Base-by-base conservation (phyloP, 2,888 invertebrate genomes). In the Andrena bucephala region DNA sequence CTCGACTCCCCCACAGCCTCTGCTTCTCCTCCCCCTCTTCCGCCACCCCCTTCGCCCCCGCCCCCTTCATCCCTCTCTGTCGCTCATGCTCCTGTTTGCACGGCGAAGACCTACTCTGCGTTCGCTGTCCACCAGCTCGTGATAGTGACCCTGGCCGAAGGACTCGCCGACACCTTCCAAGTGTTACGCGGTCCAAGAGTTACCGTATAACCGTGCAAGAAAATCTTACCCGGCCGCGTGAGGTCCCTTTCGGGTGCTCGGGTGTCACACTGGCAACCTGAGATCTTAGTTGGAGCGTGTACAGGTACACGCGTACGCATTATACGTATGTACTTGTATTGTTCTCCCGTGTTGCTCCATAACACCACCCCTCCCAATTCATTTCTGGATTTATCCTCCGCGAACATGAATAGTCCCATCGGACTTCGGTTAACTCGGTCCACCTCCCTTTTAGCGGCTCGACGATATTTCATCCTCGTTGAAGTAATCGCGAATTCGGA, bases 81-180 rank as follows among this genome's bases (percentile, higher is more conserved):
- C 63, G 31, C 52, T 42, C 60, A 57, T 50, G 48, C 71, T 66
- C 27, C 48, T 68, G 33, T 76, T 75, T 20, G 65, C 80, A 65
- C 54, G 67, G 80, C 84, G 87, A 87, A 87, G 87, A 87, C 88
- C 88, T 88, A 87, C 78, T 73, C 78, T 59, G 76, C 82, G 82
- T 74, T 81, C 73, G 80, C 60, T 84, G 77, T 76, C 76, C 71
- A 76, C 81, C 72, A 74, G 80, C 75, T 87, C 74, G 77, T 78
- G 89, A 83, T 85, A 88, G 76, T 78, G 87, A 88, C 75, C 86
- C 86, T 85, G 81, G 71, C 85, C 77, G 86, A 52, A 86, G 83
- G 79, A 85, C 77, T 82, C 69, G 85, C 89, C 89, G 92, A 92
- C 92, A 92, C 92, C 92, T 92, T 92, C 89, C 90, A 92, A 93